Evolutionary conservation across 2,888 invertebrate species (phyloP).

Genomic region (Pyrochroa serraticornis): DNA sequence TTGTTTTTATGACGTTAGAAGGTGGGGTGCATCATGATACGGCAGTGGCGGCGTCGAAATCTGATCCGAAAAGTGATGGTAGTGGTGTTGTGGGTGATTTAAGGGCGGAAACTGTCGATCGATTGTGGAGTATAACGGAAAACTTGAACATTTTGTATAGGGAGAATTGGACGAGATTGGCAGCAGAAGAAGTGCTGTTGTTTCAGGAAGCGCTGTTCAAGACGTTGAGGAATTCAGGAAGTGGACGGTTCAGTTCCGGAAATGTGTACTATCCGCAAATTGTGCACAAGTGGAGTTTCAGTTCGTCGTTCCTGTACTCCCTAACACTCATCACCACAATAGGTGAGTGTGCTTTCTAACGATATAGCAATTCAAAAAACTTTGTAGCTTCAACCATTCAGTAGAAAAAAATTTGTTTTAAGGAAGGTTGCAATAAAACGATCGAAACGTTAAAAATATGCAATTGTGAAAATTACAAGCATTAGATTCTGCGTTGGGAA

Average conservation of each 20-base stretch:
- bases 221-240: conserved; percentile 51
- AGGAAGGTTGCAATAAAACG: too few species aligned
- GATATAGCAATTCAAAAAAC: too few species aligned
- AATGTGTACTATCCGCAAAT: conserved; percentile 44
- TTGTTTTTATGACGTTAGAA: conserved; percentile 86
- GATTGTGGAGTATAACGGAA: conserved; percentile 85
- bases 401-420: too few species aligned
- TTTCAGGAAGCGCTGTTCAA: conserved; percentile 74
- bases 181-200: conserved; percentile 84
- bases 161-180: conserved; percentile 89
- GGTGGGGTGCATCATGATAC: conserved; percentile 65
- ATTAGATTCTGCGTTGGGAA: too few species aligned
- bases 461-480: too few species aligned
- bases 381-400: too few species aligned
- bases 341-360: conserved; percentile 81
- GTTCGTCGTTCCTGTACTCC: conserved; percentile 90
- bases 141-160: conserved; percentile 88
- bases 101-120: conserved; percentile 76
- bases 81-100: conserved; percentile 60
- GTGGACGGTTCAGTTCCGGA: conserved; percentile 31
- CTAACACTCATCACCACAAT: conserved; percentile 93
- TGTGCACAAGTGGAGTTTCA: conserved; percentile 85
- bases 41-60: conserved; percentile 69
- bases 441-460: too few species aligned
- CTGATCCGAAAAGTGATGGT: conserved; percentile 60